A percentile compares a stretch with the other conserved stretches of the same genome.
phyloP scores from a whole-genome alignment of 2,888 invertebrate genomes.

The Napeogenes sylphis region DNA sequence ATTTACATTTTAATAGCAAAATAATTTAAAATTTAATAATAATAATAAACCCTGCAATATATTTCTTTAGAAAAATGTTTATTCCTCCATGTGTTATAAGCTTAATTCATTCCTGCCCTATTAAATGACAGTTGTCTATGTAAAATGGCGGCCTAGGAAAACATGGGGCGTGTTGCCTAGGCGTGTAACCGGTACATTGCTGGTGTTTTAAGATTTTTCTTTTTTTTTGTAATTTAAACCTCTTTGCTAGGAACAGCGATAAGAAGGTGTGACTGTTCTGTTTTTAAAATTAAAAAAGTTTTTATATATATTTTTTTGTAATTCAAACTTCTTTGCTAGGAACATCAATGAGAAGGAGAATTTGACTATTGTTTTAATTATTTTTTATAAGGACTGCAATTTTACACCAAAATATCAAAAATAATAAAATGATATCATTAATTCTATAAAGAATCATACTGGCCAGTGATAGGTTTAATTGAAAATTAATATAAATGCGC shows the following conservation, averaged over 20 bases:
- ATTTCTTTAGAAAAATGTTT: not conserved
- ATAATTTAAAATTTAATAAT: too few species aligned
- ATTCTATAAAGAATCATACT: too few species aligned
- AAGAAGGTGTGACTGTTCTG: not conserved
- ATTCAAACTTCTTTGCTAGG: not conserved
- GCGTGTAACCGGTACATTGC: constrained; percentile 8
- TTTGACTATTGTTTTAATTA: not conserved
- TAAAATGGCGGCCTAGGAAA: constrained; percentile 22
- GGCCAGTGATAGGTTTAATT: constrained; percentile 18
- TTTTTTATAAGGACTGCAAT: too few species aligned
- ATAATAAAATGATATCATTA: too few species aligned
- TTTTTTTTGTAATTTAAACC: constrained; percentile 7
- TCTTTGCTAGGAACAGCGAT: not conserved
- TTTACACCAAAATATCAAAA: too few species aligned
- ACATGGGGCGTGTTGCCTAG: constrained; percentile 22
- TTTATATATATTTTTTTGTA: constrained; percentile 1
- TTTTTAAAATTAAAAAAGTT: too few species aligned
- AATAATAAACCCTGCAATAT: not conserved
- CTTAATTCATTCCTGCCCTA: constrained; percentile 19
- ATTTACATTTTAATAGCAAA: too few species aligned
- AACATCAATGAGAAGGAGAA: not conserved
- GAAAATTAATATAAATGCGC: constrained; percentile 29
- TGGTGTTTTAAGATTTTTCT: constrained; percentile 5
- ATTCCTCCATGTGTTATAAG: constrained; percentile 6
- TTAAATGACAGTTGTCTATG: constrained; percentile 25